Base-by-base conservation (phyloP, 2,888 invertebrate genomes). In the Xiphydria camelus region DNA sequence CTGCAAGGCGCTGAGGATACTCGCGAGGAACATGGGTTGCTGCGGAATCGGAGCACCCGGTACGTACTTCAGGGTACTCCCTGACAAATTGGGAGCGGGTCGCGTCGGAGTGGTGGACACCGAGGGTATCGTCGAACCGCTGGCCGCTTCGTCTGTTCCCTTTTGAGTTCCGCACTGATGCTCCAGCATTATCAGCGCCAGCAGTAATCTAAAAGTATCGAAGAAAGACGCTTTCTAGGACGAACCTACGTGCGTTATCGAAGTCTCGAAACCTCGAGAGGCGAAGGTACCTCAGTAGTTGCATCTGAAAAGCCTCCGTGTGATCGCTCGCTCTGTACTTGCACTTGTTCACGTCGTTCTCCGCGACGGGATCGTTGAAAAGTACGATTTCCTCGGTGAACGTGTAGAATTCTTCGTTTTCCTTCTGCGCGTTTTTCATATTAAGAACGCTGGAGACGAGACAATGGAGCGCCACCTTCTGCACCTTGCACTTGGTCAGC, bases 21-120 rank as follows among this genome's bases (percentile, higher is more conserved):
- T 88, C 14, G 88, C 84, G 20, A 91, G 76, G 69, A 94, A 91
- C 82, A 92, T 88, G 19, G 88, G 86, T 70, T 93, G 91, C 66
- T 91, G 88, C 23, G 86, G 86, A 47, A 89, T 85, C 25, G 84
- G 75, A 45, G 84, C 80, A 26, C 85, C 83, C 14, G 83, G 80
- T 36, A 83, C 70, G 61, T 86, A 86, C 55, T 84, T 83, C 3
- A 84, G 76, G 61, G 62, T 64, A 45, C 53, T 69, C 15, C 68
- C 68, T 10, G 61, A 62, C 37, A 75, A 63, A 55, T 66, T 76
- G 25, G 68, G 62, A 48, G 61, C 49, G 4, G 55, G 57, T 46
- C 58, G 53, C 12, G 64, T 63, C 3, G 72, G 75, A 29, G 67
- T 70, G 32, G 57, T 61, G 10, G 62, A 40, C 9, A 57, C 55